Evolutionary conservation across 2,113 vertebrate genomes (phyloP).

Genomic region (Phaethornis superciliosus): DNA sequence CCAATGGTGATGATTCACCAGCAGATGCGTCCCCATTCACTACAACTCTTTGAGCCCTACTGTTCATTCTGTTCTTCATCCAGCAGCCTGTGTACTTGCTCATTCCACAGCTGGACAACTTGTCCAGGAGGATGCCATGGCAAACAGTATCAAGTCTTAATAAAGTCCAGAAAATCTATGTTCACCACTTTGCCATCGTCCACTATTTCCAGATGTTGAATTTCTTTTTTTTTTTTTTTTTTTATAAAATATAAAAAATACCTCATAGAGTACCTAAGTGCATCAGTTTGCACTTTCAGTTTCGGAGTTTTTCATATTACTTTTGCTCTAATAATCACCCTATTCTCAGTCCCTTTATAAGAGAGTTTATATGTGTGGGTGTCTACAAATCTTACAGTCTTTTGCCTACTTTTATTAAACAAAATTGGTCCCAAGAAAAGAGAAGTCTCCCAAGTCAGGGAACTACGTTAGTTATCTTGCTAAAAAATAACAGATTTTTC

Average conservation of each 20-base stretch:
- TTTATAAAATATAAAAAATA: background rate
- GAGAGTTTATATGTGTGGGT: background rate
- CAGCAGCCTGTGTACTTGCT: rapidly evolving
- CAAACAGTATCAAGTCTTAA: background rate
- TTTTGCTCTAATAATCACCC: background rate
- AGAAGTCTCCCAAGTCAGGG: background rate
- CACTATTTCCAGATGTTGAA: background rate
- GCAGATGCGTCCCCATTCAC: background rate
- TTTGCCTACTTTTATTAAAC: background rate
- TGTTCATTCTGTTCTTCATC: background rate
- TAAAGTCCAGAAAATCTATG: background rate
- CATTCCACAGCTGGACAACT: background rate
- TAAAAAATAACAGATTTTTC: background rate
- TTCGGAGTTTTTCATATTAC: background rate
- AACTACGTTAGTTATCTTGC: background rate
- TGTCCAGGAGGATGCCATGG: background rate
- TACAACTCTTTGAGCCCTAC: background rate
- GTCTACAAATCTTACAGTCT: background rate
- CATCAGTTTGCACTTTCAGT: background rate
- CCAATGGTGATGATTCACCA: rapidly evolving
- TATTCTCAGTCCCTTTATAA: background rate
- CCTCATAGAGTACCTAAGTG: background rate
- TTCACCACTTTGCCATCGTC: background rate
- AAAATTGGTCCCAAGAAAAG: background rate
- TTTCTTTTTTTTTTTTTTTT: background rate